A percentile compares a stretch with the other conserved stretches of the same genome.
These are phyloP conservation scores for Mormoops blainvillei DNA, from an alignment of 2,113 vertebrate species.

Conservation along the genomic window DNA sequence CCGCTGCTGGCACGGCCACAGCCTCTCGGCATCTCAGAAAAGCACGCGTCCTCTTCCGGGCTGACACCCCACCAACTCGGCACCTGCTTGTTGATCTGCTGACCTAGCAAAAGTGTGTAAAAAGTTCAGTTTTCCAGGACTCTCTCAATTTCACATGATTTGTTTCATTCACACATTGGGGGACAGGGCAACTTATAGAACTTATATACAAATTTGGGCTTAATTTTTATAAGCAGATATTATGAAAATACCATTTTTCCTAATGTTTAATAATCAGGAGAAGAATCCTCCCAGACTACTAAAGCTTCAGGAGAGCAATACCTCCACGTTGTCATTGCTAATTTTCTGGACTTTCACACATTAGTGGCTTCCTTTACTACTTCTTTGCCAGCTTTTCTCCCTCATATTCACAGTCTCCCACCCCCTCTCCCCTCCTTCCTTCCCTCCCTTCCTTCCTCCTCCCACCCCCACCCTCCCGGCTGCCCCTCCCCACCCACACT, in stretches of 20 bases:
- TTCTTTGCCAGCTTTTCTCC: neutral
- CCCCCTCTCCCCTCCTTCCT: neutral
- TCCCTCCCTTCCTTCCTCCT: neutral
- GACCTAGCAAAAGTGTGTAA: neutral
- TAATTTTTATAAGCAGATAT: neutral
- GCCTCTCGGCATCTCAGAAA: neutral
- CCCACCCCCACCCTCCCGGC: neutral
- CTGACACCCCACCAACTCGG: neutral
- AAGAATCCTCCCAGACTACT: neutral
- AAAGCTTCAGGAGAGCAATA: neutral
- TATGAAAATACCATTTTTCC: neutral
- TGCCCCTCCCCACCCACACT: neutral
- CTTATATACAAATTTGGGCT: neutral
- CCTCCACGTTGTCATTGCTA: neutral
- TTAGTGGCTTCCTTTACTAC: neutral
- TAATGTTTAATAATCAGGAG: neutral
- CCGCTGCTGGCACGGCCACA: neutral
- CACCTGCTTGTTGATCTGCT: neutral
- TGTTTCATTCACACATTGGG: neutral
- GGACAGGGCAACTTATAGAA: neutral
- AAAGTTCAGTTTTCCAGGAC: conserved; percentile 12
- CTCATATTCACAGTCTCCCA: neutral
- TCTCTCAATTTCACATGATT: neutral
- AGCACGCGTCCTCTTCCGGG: neutral
- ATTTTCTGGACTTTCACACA: neutral